Evolutionary conservation across 2,888 invertebrate genomes (phyloP).

Genomic region (Cosmorhoe ocellata): DNA sequence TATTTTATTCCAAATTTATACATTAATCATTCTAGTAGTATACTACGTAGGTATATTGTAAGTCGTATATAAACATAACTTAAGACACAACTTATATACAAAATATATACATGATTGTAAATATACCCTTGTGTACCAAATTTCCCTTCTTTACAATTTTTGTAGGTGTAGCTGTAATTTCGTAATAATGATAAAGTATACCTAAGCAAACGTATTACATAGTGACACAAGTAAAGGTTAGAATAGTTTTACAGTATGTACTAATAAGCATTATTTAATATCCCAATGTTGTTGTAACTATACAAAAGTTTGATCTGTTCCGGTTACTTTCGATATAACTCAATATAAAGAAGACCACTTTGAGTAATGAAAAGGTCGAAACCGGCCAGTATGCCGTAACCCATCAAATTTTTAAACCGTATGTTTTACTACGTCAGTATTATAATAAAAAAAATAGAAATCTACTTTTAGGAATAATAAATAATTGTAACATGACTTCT

Average conservation of each 20-base stretch:
- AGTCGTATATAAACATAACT: conserved; percentile 47
- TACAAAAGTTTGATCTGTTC: conserved; percentile 10
- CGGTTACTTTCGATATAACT: conserved; percentile 4
- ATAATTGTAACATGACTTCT: conserved; percentile 2
- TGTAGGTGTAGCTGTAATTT: conserved; percentile 63
- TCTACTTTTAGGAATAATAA: conserved; percentile 6
- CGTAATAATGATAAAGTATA: conserved; percentile 20
- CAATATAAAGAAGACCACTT: background rate
- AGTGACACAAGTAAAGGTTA: conserved; percentile 15
- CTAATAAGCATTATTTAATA: background rate
- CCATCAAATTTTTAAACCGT: conserved; percentile 6
- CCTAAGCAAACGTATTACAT: conserved; percentile 13
- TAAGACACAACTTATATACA: conserved; percentile 75
- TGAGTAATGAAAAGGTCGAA: conserved; percentile 1
- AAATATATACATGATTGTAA: conserved; percentile 74
- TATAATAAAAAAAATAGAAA: conserved; percentile 2
- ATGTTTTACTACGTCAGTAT: conserved; percentile 7
- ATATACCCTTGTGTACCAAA: conserved; percentile 74
- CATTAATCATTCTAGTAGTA: conserved; percentile 73
- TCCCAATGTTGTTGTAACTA: background rate
- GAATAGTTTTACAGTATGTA: conserved; percentile 6
- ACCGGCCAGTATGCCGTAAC: conserved; percentile 18
- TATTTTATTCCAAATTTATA: conserved; percentile 80
- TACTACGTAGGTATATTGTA: conserved; percentile 49
- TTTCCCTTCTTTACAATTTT: conserved; percentile 80